Evolutionary conservation across 2,113 vertebrate species (phyloP).

Genomic region (Gulo gulo): DNA sequence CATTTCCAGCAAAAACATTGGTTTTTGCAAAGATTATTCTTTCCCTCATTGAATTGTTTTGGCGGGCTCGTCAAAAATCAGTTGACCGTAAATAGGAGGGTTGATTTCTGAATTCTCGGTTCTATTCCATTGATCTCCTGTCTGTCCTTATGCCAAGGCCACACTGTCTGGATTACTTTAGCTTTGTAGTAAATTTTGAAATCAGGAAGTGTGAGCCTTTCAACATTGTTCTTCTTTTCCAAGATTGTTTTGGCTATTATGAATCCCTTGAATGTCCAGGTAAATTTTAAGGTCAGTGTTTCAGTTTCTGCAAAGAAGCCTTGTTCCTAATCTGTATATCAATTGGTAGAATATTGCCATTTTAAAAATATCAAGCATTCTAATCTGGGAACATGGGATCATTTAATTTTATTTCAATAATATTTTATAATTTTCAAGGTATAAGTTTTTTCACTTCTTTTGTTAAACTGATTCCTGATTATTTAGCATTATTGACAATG

Average conservation of each 20-base stretch:
- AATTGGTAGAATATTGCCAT: not conserved
- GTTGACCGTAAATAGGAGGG: not conserved
- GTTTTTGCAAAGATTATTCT: not conserved
- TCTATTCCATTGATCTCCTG: not conserved
- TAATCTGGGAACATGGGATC: not conserved
- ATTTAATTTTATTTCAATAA: not conserved
- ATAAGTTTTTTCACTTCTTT: not conserved
- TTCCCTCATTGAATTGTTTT: not conserved
- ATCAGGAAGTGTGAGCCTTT: not conserved
- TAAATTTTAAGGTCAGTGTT: not conserved
- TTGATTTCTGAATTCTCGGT: not conserved
- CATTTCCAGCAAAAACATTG: not conserved
- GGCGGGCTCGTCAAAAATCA: not conserved
- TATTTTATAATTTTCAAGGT: not conserved
- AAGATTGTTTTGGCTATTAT: not conserved
- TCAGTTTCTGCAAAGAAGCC: not conserved
- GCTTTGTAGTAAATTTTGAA: not conserved
- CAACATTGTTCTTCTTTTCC: not conserved
- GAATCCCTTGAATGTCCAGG: not conserved
- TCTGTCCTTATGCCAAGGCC: not conserved
- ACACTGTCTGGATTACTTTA: not conserved
- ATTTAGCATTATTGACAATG: not conserved
- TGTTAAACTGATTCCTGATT: not conserved
- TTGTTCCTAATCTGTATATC: not conserved
- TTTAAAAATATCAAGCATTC: not conserved